Conservation (phyloP, 2,113 vertebrate species). For the Lagenorhynchus albirostris region DNA sequence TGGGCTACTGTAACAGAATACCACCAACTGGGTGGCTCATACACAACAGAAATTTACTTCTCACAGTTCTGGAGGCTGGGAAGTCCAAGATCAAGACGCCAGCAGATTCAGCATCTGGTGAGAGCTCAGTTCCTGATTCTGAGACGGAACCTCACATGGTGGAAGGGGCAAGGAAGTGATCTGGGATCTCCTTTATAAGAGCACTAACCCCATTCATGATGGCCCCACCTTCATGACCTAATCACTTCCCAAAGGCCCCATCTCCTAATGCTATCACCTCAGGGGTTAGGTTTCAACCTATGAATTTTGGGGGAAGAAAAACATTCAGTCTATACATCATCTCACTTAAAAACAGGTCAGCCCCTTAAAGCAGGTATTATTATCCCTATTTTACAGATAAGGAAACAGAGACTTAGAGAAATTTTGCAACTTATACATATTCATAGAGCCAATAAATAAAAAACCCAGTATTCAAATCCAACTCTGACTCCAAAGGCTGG, state of each 20-base stretch:
- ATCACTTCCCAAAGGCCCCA: neutral
- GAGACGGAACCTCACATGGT: neutral
- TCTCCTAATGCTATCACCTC: neutral
- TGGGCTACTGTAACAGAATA: neutral
- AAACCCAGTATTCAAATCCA: neutral
- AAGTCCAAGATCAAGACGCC: neutral
- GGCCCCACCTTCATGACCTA: neutral
- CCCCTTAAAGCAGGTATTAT: neutral
- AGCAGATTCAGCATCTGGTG: neutral
- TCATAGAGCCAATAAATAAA: neutral
- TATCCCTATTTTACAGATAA: neutral
- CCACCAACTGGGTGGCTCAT: neutral
- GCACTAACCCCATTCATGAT: neutral
- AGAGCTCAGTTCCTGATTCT: neutral
- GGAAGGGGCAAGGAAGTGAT: accelerated
- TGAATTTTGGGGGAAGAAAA: neutral
- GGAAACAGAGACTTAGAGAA: neutral
- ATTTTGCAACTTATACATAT: neutral
- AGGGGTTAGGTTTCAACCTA: neutral
- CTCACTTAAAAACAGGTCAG: neutral
- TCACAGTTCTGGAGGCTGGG: neutral
- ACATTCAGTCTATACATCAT: neutral
- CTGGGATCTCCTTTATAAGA: neutral
- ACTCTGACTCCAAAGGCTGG: neutral
- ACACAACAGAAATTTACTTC: neutral